A percentile compares a stretch with the other conserved stretches of the same genome.
Conservation (phyloP, 2,113 vertebrate species). For the Takifugu bimaculatus region DNA sequence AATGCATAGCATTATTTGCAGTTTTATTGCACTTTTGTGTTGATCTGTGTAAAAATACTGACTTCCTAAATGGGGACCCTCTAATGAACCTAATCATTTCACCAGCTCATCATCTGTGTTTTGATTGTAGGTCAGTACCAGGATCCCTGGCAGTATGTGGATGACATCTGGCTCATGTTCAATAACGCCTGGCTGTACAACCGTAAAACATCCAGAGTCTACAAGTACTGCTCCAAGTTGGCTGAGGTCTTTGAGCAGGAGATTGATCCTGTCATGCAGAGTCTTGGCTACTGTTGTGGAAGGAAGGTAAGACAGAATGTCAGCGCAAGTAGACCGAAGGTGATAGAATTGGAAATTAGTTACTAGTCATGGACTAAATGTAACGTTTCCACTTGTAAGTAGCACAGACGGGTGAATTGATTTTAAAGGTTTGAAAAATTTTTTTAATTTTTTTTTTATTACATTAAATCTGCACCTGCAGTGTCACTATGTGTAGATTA, state of each 20-base stretch:
- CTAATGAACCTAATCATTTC: not conserved
- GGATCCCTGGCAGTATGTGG: slow-evolving; percentile 98
- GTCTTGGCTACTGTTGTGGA: slow-evolving; percentile 95
- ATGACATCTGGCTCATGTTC: slow-evolving; percentile 99
- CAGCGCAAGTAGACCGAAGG: not conserved
- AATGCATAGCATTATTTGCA: not conserved
- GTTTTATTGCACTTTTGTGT: not conserved
- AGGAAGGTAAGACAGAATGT: slow-evolving; percentile 82
- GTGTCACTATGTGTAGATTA: too few species aligned
- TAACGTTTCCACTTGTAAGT: not conserved
- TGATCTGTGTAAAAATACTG: not conserved
- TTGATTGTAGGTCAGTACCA: slow-evolving; percentile 84
- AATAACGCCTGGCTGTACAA: slow-evolving; percentile 99
- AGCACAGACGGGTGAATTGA: not conserved
- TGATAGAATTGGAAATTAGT: too few species aligned
- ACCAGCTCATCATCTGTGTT: not conserved
- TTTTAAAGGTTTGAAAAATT: not conserved
- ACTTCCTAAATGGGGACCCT: not conserved
- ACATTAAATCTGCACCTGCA: too few species aligned
- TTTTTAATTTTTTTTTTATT: too few species aligned
- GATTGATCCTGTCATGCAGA: slow-evolving; percentile 98
- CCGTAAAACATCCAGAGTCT: slow-evolving; percentile 94
- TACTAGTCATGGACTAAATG: not conserved
- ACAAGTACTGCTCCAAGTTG: slow-evolving; percentile 97
- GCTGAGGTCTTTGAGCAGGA: slow-evolving; percentile 97